Evolutionary conservation across 2,797 vertebrate genomes (phyloP), one percentile per base, ranked within the genome.

Genomic region (Xiphorhynchus erythropygius): DNA sequence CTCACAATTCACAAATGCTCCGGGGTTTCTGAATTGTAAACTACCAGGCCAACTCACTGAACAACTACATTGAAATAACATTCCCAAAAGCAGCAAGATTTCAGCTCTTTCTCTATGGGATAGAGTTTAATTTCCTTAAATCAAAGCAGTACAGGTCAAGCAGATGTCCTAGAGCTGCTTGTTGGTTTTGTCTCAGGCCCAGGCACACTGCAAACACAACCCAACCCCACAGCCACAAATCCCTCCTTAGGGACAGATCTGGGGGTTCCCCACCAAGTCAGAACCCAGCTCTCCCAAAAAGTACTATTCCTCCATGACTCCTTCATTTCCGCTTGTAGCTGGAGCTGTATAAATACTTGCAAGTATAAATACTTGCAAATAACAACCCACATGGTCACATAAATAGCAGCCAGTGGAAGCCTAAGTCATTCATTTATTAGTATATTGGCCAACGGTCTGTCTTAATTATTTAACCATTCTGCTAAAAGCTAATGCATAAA

Each of bases 381-480:
- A 88, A 65, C 69, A 89, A 81, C 41, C 53, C 47, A 33, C 63
- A 52, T 1, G 1, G 23, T 44, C 53, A 46, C 70, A 82, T 30
- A 60, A 93, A 91, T 5, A 80, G 85, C 56, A 74, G 70, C 70
- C 49, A 79, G 28, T 32, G 64, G 70, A 82, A 94, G 67, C 24
- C 41, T 49, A 64, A 89, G 70, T 88, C 65, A 91, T 91, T 79
- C 1, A 89, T 96, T 91, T 88, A 84, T 93, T 85, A 77, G 89
- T 50, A 60, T 14, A 84, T 30, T 74, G 85, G 92, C 77, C 83
- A 93, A 60, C 2, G 18, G 60, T 30, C 56, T 70, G 63, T 57
- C 91, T 90, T 84, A 68, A 88, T 95, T 95, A 96, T 94, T 95
- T 91, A 94, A 95, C 91, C 86, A 84, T 91, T 94, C 87, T 93